Percentiles rank a stretch among this genome's conserved stretches.
Evolutionary conservation across 2,888 invertebrate genomes (phyloP).

Genomic region (Syrista parreyssii): DNA sequence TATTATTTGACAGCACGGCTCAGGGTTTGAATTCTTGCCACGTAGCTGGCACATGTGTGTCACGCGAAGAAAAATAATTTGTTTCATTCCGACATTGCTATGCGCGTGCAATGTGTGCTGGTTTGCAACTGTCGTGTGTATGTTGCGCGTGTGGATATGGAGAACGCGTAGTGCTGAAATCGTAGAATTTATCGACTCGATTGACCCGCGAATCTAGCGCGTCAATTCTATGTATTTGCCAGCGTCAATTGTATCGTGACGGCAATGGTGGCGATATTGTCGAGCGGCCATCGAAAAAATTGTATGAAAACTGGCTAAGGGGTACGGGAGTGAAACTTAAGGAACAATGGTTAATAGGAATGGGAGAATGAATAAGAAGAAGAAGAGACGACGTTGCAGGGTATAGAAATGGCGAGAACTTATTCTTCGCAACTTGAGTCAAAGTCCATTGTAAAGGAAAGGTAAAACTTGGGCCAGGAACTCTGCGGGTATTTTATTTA

Average conservation of each 20-base stretch:
- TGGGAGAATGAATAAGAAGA: not conserved
- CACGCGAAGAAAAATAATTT: not conserved
- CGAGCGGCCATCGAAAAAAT: not conserved
- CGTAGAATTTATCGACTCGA: not conserved
- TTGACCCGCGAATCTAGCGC: not conserved
- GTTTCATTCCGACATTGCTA: not conserved
- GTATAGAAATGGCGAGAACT: not conserved
- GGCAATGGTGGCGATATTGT: not conserved
- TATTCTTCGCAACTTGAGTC: not conserved
- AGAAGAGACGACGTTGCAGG: not conserved
- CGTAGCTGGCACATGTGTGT: not conserved
- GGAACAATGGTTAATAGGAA: not conserved
- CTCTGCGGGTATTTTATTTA: not conserved
- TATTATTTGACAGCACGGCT: too few species aligned
- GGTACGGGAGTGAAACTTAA: not conserved
- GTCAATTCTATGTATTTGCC: not conserved
- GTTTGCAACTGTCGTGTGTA: not conserved
- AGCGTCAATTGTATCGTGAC: not conserved
- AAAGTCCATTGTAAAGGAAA: not conserved
- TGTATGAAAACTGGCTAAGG: not conserved
- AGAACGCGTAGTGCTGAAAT: not conserved
- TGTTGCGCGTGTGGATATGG: not conserved
- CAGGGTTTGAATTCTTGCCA: not conserved
- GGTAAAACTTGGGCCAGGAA: not conserved
- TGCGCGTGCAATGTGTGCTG: not conserved